A percentile compares a stretch with the other conserved stretches of the same genome.
These are phyloP conservation scores for Metalampra italica DNA, from an alignment of 2,888 invertebrate species.

Conservation along the genomic window DNA sequence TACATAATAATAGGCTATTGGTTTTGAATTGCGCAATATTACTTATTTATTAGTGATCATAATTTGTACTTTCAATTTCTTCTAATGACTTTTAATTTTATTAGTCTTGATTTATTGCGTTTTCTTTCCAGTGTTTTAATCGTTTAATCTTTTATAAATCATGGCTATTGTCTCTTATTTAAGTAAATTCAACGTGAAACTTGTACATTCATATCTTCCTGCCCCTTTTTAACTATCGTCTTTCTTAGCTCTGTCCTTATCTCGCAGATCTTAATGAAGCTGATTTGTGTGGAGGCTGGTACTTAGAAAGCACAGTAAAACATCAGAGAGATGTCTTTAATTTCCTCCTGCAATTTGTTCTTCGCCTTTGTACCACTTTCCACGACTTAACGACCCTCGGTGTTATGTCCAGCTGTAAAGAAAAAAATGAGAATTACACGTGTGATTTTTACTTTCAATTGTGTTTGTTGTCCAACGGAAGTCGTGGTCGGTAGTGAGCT, in stretches of 20 bases:
- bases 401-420: conserved; percentile 11
- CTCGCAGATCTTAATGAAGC: conserved; percentile 14
- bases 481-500: too few relatives aligned
- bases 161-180: too few relatives aligned
- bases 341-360: conserved; percentile 10
- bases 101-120: too few relatives aligned
- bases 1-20: conserved; percentile 10
- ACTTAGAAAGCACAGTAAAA: conserved; percentile 12
- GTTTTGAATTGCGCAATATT: conserved; percentile 5
- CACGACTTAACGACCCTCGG: conserved; percentile 9
- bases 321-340: conserved; percentile 9
- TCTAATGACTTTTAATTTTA: neutral
- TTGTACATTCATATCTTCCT: neutral
- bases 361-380: conserved; percentile 6
- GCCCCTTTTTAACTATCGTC: neutral
- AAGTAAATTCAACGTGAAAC: neutral
- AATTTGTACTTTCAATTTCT: conserved; percentile 6
- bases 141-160: neutral
- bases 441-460: conserved; percentile 2
- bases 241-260: conserved; percentile 7
- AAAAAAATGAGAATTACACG: conserved; percentile 4
- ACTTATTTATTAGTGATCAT: neutral
- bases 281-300: conserved; percentile 5
- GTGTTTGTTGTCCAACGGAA: neutral
- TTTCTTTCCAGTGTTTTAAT: neutral